Conservation (phyloP, 35 echinoderm and acorn worm species). For the Stichopus chloronotus region DNA sequence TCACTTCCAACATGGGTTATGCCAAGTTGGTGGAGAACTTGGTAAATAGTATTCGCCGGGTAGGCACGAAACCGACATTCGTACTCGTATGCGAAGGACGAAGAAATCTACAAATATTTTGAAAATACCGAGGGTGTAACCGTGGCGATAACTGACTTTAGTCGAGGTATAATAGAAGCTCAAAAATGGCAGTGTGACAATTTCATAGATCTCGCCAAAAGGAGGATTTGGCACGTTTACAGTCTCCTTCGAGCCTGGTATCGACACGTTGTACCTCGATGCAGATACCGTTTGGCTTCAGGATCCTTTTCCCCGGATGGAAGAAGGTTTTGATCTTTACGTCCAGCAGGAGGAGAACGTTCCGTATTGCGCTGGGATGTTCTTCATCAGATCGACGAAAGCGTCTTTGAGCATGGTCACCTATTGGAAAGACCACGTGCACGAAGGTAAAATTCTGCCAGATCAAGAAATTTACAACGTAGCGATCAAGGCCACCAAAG, state of each 20-base stretch:
- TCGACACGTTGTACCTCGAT: conserved; percentile 22
- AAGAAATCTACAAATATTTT: neutral
- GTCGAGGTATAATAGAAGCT: neutral
- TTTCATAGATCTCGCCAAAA: conserved; percentile 17
- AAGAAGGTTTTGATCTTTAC: neutral
- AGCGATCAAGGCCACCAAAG: neutral
- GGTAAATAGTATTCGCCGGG: neutral
- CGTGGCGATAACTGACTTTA: conserved; percentile 10
- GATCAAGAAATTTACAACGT: conserved; percentile 15
- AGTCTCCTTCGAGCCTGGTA: neutral
- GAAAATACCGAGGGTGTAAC: neutral
- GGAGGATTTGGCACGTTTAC: conserved; percentile 18
- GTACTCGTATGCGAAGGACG: conserved; percentile 20
- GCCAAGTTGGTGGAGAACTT: neutral
- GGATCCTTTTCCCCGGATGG: conserved; percentile 3
- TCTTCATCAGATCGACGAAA: neutral
- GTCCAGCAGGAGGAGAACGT: conserved; percentile 23
- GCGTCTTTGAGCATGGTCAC: neutral
- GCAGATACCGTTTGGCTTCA: conserved; percentile 30
- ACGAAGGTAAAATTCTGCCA: conserved; percentile 1
- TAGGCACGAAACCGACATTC: conserved; percentile 1
- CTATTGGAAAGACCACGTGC: conserved; percentile 30
- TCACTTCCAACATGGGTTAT: conserved; percentile 24
- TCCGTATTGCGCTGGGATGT: conserved; percentile 11
- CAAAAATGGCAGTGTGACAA: neutral